Percentiles rank a stretch among this genome's conserved stretches.
Conservation (phyloP, 2,888 invertebrate species). For the Lissocephala sabroskyi region DNA sequence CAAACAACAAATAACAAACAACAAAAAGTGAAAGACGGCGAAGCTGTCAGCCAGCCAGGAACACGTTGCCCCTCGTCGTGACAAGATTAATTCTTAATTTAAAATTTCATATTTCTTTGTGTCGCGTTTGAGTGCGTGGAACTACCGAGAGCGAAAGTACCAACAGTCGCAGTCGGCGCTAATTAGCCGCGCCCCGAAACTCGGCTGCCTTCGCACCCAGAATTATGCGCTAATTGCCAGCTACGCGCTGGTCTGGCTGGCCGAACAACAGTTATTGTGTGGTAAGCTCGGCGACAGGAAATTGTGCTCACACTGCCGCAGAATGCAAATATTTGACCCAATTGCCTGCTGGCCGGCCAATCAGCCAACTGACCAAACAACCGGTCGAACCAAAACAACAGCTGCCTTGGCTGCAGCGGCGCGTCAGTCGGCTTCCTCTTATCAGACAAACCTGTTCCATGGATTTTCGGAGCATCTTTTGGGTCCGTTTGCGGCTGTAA, state of each 20-base stretch:
- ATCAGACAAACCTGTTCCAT: slow-evolving; percentile 34
- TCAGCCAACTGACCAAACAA: slow-evolving; percentile 1
- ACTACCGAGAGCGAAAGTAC: slow-evolving; percentile 49
- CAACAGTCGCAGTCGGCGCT: slow-evolving; percentile 14
- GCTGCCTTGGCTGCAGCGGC: slow-evolving; percentile 7
- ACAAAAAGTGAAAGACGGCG: slow-evolving; percentile 49
- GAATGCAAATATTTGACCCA: slow-evolving; percentile 46
- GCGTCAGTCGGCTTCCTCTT: slow-evolving; percentile 5
- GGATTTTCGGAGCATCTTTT: slow-evolving; percentile 31
- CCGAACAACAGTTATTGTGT: not conserved
- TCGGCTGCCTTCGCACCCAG: slow-evolving; percentile 13
- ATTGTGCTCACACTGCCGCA: slow-evolving; percentile 1
- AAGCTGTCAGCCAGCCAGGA: too few relatives aligned
- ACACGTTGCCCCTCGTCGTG: too few relatives aligned
- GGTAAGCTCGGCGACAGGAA: not conserved
- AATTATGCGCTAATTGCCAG: slow-evolving; percentile 30
- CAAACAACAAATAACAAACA: slow-evolving; percentile 9
- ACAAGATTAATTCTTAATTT: slow-evolving; percentile 51
- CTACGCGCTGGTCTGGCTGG: slow-evolving; percentile 1
- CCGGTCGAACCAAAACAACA: not conserved
- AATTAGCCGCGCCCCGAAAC: slow-evolving; percentile 44
- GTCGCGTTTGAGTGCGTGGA: slow-evolving; percentile 21
- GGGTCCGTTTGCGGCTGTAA: slow-evolving; percentile 23
- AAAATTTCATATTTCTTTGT: slow-evolving; percentile 29
- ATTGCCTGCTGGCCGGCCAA: slow-evolving; percentile 4